Evolutionary conservation across 2,113 vertebrate species (phyloP).

Genomic region (Panthera uncia): DNA sequence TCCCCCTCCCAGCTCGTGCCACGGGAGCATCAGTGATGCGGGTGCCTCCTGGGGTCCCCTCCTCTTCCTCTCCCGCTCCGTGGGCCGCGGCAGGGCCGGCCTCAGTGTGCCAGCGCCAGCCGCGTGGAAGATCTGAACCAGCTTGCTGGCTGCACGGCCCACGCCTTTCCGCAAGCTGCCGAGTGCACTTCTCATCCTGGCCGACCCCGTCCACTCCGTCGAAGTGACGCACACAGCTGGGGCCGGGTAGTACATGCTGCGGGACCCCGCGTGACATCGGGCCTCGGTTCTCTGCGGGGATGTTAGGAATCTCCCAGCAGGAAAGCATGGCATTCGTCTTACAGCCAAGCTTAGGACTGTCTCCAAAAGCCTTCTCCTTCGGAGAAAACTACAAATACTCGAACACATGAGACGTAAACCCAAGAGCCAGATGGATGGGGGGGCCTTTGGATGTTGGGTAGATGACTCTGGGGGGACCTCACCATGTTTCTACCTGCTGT

Average conservation of each 20-base stretch:
- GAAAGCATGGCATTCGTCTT: accelerated
- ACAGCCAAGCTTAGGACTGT: neutral
- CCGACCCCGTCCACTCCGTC: neutral
- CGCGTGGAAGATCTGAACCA: neutral
- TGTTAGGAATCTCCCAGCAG: neutral
- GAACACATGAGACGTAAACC: neutral
- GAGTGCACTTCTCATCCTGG: accelerated
- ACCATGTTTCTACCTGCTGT: neutral
- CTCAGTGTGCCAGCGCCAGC: too few species aligned
- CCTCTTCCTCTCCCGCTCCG: too few species aligned
- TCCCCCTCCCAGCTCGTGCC: too few species aligned
- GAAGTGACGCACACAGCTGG: too few species aligned
- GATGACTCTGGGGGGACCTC: neutral
- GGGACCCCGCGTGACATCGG: neutral
- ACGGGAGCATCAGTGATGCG: too few species aligned
- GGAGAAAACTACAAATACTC: neutral
- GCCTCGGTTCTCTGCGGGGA: accelerated
- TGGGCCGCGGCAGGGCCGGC: too few species aligned
- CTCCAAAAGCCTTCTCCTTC: neutral
- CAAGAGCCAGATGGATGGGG: too few species aligned
- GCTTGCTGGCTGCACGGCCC: too few species aligned
- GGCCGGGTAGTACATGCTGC: accelerated
- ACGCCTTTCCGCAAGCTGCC: too few species aligned
- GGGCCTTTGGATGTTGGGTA: too few species aligned
- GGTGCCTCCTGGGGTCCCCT: too few species aligned